Base-by-base conservation (phyloP, 1,140 invertebrate genomes). In the Plectrocnemia conspersa region DNA sequence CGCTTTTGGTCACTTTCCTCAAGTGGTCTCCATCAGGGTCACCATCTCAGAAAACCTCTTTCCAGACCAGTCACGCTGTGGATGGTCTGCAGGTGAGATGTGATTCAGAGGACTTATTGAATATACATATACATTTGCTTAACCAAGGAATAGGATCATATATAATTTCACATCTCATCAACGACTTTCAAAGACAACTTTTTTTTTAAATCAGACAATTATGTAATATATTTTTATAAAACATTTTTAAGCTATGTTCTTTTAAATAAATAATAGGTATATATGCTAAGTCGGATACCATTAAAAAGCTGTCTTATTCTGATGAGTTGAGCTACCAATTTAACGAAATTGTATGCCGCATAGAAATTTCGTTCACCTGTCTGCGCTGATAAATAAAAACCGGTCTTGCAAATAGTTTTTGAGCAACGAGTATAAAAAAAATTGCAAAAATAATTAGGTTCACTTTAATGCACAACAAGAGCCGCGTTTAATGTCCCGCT, bases 381-480 rank as follows among this genome's bases (percentile, higher is more conserved):
- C 13, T 13, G 18, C 11, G n/a, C 5, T 38, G 35, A 5, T 16
- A 5, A 16, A 6, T 5, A 38, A 38, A 38, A 38, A 38, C 35
- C 35, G 15, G 35, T 38, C 35, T 38, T 16, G 18, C 7, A 38
- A 38, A 38, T 38, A 38, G 35, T 38, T 38, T 16, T 38, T n/a
- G n/a, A n/a, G 35, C 35, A 5, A 16, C 35, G 6, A 16, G 18
- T 38, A 38, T 13, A 38, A 38, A 29, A 38, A 38, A n/a, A n/a
- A n/a, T n/a, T n/a, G n/a, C n/a, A n/a, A n/a, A n/a, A 38, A 38
- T 38, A 38, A 38, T 38, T 38, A 38, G 35, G 35, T 38, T 38
- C 35, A 38, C 35, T 38, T 38, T 38, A 38, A 38, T 38, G 35
- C 35, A 38, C 18, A 38, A 38, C 18, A 38, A 38, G 35, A 38